Evolutionary conservation across 2,797 vertebrate genomes (phyloP), one percentile per base, ranked within the genome.

Genomic region (Pagetopsis macropterus): DNA sequence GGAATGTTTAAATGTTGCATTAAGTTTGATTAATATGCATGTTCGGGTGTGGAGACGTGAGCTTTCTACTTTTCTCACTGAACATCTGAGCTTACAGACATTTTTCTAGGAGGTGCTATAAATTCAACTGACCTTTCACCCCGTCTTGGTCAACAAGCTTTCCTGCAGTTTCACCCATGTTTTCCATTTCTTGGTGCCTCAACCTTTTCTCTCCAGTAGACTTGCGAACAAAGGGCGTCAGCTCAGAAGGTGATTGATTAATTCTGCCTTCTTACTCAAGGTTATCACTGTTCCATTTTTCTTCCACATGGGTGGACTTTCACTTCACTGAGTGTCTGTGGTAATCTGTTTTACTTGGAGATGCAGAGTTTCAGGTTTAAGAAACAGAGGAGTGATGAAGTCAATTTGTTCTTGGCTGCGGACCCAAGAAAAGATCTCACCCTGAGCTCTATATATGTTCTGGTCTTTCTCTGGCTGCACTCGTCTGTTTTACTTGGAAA

Each of bases 121-220:
- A 65, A 27, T 37, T 40, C 37, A 23, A 21, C 43, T 63, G 68
- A 75, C 50, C 75, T 67, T 56, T 72, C 2, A 46, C 62, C 48
- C 59, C 1, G 2, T 55, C 41, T 46, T 50, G 4, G 2, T 33
- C 54, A 65, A 37, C 23, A 9, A 0, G 6, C 7, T 58, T 33
- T 55, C 23, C 61, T 50, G 2, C 31, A 33, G 63, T 54, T 66
- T 63, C 49, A 31, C 5, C 3, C 21, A 9, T 9, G 64, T 55
- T 65, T 58, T 59, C 48, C 50, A 4, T 11, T 16, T 51, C 23
- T 43, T 31, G 27, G 3, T 13, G 37, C 23, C 10, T 56, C 21
- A 5, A 5, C 6, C 37, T 44, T 56, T 58, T 65, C 11, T 40
- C 43, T 9, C n/a, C 71, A 23, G 62, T 17, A 27, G 56, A 12